phyloP scores from a whole-genome alignment of 1,140 invertebrate genomes.

The Notospermus geniculatus region DNA sequence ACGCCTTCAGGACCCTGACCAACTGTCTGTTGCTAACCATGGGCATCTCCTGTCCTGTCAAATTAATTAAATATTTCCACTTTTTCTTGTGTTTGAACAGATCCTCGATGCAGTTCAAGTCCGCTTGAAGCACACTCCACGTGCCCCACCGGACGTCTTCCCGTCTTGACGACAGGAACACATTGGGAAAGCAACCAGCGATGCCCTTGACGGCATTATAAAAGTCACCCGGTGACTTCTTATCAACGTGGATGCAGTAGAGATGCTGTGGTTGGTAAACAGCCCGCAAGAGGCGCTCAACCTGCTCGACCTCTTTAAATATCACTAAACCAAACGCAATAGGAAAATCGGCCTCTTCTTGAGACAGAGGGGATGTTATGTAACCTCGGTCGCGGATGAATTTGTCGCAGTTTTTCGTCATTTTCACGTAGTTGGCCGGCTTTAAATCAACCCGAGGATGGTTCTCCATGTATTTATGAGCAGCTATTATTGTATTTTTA shows the following conservation, averaged over 20 bases:
- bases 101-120: constrained; percentile 18
- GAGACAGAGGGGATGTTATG: not conserved
- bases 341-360: constrained; percentile 8
- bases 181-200: constrained; percentile 20
- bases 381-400: constrained; percentile 10
- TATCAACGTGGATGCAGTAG: constrained; percentile 23
- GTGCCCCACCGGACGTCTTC: constrained; percentile 9
- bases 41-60: constrained; percentile 30
- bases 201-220: constrained; percentile 10
- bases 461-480: too few relatives aligned
- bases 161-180: constrained; percentile 10
- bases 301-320: constrained; percentile 13
- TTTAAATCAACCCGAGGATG: too few relatives aligned
- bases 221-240: constrained; percentile 7
- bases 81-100: not conserved
- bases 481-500: too few relatives aligned
- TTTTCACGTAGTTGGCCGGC: too few relatives aligned
- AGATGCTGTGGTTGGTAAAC: constrained; percentile 21
- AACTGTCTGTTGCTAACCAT: constrained; percentile 29
- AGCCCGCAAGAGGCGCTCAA: constrained; percentile 16
- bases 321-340: constrained; percentile 18
- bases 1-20: constrained; percentile 25
- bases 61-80: constrained; percentile 30
- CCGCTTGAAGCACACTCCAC: not conserved
- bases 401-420: not conserved